A percentile compares a stretch with the other conserved stretches of the same genome.
phyloP scores from a whole-genome alignment of 2,797 vertebrate genomes.

The Anas flavirostris region DNA sequence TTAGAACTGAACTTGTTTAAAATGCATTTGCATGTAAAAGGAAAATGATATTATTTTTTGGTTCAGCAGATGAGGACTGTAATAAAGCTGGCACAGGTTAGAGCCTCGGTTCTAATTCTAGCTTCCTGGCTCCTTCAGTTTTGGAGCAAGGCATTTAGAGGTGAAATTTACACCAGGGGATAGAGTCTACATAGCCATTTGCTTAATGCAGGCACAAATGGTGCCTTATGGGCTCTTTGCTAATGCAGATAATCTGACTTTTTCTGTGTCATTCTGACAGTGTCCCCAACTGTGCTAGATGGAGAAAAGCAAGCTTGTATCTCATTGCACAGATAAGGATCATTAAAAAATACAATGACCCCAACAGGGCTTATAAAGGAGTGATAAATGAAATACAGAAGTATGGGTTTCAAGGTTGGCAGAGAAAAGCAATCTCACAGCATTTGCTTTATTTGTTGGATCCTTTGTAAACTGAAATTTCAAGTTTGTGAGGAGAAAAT shows the following conservation, averaged over 20 bases:
- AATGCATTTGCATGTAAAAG: not conserved
- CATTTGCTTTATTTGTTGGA: conserved; percentile 2
- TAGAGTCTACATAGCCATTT: not conserved
- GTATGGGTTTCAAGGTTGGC: conserved; percentile 36
- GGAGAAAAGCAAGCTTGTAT: conserved; percentile 40
- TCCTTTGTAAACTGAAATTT: not conserved
- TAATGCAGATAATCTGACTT: conserved; percentile 37
- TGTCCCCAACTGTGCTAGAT: conserved; percentile 30
- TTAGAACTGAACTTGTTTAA: not conserved
- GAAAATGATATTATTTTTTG: not conserved
- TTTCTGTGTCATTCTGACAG: conserved; percentile 41
- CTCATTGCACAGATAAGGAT: conserved; percentile 57
- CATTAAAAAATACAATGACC: conserved; percentile 62
- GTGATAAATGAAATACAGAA: conserved; percentile 7
- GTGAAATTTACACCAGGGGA: conserved; percentile 44
- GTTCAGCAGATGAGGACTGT: not conserved
- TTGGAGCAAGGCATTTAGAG: conserved; percentile 24
- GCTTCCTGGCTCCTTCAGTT: not conserved
- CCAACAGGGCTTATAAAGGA: conserved; percentile 13
- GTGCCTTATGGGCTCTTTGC: conserved; percentile 33
- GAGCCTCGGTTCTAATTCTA: not conserved
- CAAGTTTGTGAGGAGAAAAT: not conserved
- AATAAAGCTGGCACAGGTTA: not conserved
- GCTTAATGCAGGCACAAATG: conserved; percentile 33
- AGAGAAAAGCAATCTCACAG: conserved; percentile 27